These are phyloP conservation scores for Ips nitidus DNA, from an alignment of 1,140 invertebrate species.

Conservation along the genomic window DNA sequence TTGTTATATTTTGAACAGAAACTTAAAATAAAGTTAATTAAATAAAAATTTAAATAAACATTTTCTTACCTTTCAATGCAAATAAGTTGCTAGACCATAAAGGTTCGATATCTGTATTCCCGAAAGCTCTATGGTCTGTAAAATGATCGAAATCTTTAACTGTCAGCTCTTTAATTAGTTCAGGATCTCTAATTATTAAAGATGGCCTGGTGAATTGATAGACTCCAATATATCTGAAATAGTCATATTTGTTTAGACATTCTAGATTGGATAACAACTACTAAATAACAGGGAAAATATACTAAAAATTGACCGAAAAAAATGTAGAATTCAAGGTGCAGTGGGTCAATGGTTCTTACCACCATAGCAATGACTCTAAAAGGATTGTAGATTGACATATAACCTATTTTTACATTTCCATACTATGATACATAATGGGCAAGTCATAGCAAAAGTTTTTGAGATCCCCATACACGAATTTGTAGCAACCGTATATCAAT, in stretches of 20 bases:
- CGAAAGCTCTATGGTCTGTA: constrained; percentile 45
- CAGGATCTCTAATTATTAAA: constrained; percentile 60
- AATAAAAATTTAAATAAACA: no score
- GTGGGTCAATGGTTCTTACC: neutral
- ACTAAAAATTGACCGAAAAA: no score
- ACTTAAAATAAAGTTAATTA: no score
- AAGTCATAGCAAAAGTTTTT: no score
- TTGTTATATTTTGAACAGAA: no score
- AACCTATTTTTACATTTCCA: no score
- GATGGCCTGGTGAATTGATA: constrained; percentile 56
- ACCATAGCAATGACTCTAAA: neutral
- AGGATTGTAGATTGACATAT: neutral
- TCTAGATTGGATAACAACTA: neutral
- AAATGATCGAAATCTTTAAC: constrained; percentile 54
- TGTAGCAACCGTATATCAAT: no score
- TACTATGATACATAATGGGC: no score
- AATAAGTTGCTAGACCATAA: constrained; percentile 56
- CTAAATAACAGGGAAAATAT: neutral
- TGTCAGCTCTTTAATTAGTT: constrained; percentile 50
- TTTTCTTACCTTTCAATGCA: constrained; percentile 26
- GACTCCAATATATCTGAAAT: constrained; percentile 43
- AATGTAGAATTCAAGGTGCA: no score
- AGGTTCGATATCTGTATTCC: constrained; percentile 54
- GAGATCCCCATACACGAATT: no score
- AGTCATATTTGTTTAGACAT: neutral